Percentiles rank a stretch among this genome's conserved stretches.
These are phyloP conservation scores for Suillia variegata DNA, from an alignment of 2,888 invertebrate species.

Conservation along the genomic window DNA sequence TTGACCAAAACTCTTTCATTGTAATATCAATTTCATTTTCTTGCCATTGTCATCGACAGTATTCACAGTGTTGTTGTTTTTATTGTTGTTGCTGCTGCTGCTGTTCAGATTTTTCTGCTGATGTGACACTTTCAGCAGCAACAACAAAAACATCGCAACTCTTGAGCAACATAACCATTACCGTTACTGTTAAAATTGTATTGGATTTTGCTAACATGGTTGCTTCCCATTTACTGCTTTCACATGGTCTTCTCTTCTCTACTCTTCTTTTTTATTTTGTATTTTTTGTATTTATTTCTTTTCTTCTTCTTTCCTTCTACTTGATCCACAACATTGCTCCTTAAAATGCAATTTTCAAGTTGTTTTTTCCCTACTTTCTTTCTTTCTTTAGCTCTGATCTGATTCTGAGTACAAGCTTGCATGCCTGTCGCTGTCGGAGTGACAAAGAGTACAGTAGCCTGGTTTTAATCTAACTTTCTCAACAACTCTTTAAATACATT, in stretches of 20 bases:
- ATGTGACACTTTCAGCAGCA: conserved; percentile 5
- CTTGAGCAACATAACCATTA: no score
- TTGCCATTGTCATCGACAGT: no score
- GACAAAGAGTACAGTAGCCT: no score
- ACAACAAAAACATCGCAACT: conserved; percentile 22
- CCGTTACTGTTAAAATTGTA: conserved; percentile 50
- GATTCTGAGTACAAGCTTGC: conserved; percentile 20
- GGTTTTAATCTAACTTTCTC: not conserved
- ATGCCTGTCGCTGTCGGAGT: conserved; percentile 8
- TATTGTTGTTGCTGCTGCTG: no score
- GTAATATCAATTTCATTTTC: conserved; percentile 43
- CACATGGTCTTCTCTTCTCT: not conserved
- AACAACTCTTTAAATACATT: no score
- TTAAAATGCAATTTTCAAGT: conserved; percentile 55
- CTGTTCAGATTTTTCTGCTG: conserved; percentile 13
- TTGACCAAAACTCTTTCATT: conserved; percentile 30
- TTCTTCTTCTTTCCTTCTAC: no score
- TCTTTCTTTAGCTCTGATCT: conserved; percentile 12
- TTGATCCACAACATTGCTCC: conserved; percentile 42
- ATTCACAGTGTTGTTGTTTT: no score
- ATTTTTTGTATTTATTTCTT: not conserved
- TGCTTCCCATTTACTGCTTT: conserved; percentile 10
- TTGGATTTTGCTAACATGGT: conserved; percentile 41
- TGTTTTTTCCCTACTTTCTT: conserved; percentile 28
- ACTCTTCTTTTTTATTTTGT: not conserved